Evolutionary conservation across 2,888 invertebrate species (phyloP).

Genomic region (Xestoiulus laeticollis): DNA sequence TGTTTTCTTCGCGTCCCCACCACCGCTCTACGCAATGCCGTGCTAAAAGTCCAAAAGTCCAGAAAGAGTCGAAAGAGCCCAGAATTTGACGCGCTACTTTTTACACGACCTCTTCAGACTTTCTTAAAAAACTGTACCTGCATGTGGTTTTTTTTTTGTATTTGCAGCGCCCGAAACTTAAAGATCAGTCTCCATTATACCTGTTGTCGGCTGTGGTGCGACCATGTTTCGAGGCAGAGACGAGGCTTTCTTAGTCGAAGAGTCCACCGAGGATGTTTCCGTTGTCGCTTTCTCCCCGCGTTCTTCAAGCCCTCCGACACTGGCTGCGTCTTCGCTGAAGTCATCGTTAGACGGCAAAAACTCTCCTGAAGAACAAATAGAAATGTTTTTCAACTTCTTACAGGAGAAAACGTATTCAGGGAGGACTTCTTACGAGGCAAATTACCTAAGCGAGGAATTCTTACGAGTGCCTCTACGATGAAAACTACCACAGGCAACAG

Average conservation of each 20-base stretch:
- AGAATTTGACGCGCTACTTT: neutral
- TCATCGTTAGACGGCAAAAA: constrained; percentile 65
- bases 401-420: too few species aligned
- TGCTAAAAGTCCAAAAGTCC: neutral
- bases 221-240: constrained; percentile 53
- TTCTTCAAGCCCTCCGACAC: neutral
- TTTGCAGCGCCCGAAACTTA: constrained; percentile 45
- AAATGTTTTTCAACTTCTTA: too few species aligned
- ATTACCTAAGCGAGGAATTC: too few species aligned
- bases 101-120: neutral
- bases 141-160: neutral
- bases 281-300: neutral
- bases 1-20: neutral
- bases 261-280: neutral
- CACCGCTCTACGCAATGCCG: neutral
- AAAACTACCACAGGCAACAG: too few species aligned
- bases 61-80: neutral
- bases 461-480: too few species aligned
- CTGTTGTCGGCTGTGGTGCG: constrained; percentile 46
- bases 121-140: neutral
- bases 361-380: constrained; percentile 65
- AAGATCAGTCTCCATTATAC: constrained; percentile 55
- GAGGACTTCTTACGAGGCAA: too few species aligned
- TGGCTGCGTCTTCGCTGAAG: constrained; percentile 67
- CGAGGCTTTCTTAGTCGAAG: constrained; percentile 43